Evolutionary conservation across 2,888 invertebrate species (phyloP).

Genomic region (Ernsta delagoae): DNA sequence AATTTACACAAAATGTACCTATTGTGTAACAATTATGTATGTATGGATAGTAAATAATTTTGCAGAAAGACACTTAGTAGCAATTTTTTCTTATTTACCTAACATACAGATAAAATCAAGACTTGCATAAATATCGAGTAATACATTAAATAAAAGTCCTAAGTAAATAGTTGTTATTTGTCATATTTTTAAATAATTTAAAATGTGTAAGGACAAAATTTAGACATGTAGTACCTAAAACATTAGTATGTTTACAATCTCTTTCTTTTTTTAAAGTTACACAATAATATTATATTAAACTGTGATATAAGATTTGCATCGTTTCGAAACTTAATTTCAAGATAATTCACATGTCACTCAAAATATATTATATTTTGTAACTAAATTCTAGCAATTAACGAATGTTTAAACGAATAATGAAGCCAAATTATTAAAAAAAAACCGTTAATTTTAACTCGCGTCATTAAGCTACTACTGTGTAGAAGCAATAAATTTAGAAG

Average conservation of each 20-base stretch:
- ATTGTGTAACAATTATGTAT: no score
- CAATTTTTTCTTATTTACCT: no score
- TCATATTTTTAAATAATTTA: no score
- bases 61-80: no score
- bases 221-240: not conserved
- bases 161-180: no score
- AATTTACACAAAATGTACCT: no score
- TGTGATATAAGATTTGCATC: slow-evolving; percentile 64
- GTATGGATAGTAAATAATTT: no score
- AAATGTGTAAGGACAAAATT: slow-evolving; percentile 13
- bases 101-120: no score
- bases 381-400: no score
- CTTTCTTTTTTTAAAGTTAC: slow-evolving; percentile 39
- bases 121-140: no score
- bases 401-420: not conserved
- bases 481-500: slow-evolving; percentile 26
- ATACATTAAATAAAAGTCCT: no score
- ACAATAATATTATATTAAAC: slow-evolving; percentile 53
- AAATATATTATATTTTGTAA: no score
- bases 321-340: slow-evolving; percentile 25
- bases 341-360: not conserved
- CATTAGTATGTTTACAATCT: slow-evolving; percentile 32
- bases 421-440: slow-evolving; percentile 6
- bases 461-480: slow-evolving; percentile 18
- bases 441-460: slow-evolving; percentile 8